Conservation (phyloP, 2,113 vertebrate species). For the Python bivittatus region DNA sequence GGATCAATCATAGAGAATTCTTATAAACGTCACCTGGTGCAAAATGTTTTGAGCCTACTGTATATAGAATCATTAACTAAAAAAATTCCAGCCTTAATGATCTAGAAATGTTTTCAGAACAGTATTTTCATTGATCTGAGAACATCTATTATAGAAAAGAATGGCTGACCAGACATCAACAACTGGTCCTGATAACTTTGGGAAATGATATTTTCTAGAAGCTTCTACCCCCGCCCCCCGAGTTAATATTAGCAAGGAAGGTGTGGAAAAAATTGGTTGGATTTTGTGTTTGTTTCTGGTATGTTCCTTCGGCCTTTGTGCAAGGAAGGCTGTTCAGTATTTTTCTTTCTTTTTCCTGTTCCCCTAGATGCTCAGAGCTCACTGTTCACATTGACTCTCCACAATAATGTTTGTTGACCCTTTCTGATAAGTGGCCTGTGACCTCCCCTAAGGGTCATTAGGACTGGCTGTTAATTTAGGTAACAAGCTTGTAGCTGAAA, state of each 20-base stretch:
- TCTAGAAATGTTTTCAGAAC: background rate
- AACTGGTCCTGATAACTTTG: background rate
- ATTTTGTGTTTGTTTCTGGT: background rate
- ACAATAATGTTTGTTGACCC: conserved; percentile 22
- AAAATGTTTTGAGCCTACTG: background rate
- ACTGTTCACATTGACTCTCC: background rate
- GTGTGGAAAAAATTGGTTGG: background rate
- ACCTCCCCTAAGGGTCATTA: conserved; percentile 2
- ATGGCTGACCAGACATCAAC: background rate
- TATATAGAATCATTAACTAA: background rate
- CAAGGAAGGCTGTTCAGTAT: background rate
- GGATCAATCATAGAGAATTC: background rate
- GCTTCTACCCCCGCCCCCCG: background rate
- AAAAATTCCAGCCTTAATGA: background rate
- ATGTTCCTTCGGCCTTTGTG: background rate
- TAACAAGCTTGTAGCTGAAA: background rate
- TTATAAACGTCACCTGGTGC: background rate
- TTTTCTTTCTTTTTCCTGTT: background rate
- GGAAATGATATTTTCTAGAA: background rate
- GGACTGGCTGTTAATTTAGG: conserved; percentile 10
- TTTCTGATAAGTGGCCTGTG: conserved; percentile 1
- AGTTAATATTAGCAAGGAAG: background rate
- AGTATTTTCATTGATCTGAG: background rate
- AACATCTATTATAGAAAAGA: background rate
- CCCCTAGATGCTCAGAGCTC: background rate